phyloP scores from a whole-genome alignment of 1,140 invertebrate genomes.

The Leptestheria dahalacensis region DNA sequence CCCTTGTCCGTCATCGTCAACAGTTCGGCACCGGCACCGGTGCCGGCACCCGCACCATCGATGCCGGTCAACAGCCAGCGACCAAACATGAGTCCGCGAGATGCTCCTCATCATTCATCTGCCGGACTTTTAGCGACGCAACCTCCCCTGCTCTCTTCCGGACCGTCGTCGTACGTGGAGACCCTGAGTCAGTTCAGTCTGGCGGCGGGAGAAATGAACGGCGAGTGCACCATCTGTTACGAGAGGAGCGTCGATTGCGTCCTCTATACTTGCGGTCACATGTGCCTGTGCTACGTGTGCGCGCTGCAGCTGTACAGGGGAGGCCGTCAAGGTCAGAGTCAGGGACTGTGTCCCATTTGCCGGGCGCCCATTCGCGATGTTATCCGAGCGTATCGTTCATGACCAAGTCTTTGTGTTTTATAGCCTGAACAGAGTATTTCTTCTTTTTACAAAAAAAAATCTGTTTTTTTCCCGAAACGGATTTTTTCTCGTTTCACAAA shows the following conservation, averaged over 20 bases:
- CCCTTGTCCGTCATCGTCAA: not conserved
- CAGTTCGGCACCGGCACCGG: not conserved
- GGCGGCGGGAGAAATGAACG: not conserved
- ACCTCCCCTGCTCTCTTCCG: conserved; percentile 1
- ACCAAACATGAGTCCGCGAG: not conserved
- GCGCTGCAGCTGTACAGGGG: conserved; percentile 79
- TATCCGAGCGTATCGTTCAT: conserved; percentile 84
- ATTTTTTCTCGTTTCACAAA: not conserved
- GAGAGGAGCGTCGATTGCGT: conserved; percentile 84
- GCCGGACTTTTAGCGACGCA: not conserved
- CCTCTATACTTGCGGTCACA: conserved; percentile 91
- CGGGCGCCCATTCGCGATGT: conserved; percentile 82
- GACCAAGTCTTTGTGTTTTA: conserved; percentile 25
- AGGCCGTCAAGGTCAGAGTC: conserved; percentile 41
- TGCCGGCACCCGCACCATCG: not conserved
- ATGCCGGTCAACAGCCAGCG: not conserved
- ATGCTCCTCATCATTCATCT: not conserved
- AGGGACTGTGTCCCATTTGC: conserved; percentile 67
- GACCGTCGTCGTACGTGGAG: conserved; percentile 4
- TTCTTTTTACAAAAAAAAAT: not conserved
- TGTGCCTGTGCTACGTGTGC: conserved; percentile 98
- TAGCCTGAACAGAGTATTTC: not conserved
- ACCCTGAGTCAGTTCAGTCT: not conserved
- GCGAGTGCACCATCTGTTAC: conserved; percentile 87
- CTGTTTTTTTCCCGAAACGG: not conserved